phyloP scores from a whole-genome alignment of 2,797 vertebrate species.

The Malurus leucopterus region DNA sequence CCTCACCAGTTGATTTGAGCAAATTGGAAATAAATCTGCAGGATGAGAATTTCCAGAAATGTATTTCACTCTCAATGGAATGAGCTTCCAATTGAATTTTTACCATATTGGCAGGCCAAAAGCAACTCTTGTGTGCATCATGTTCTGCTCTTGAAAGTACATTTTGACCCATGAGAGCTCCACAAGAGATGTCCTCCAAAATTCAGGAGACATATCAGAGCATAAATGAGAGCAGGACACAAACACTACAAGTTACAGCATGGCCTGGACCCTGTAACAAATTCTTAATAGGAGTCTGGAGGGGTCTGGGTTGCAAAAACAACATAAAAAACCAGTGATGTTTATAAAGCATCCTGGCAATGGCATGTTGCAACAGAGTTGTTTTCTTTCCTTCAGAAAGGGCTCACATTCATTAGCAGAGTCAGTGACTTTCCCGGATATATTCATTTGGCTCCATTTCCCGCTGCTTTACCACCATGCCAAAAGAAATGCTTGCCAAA shows the following conservation, averaged over 20 bases:
- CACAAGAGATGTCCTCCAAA: neutral
- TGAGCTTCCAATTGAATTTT: neutral
- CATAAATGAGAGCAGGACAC: neutral
- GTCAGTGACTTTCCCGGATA: neutral
- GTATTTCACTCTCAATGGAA: neutral
- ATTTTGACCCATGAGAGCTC: neutral
- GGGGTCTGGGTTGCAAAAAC: neutral
- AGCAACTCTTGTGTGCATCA: neutral
- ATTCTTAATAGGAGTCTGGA: neutral
- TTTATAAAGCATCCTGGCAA: neutral
- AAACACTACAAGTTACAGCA: neutral
- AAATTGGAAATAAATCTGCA: slow-evolving; percentile 24
- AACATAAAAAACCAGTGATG: neutral
- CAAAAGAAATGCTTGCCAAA: neutral
- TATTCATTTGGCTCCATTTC: neutral
- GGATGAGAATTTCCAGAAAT: neutral
- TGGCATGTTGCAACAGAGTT: neutral
- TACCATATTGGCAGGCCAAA: neutral
- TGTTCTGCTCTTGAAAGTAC: neutral
- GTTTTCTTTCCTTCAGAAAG: neutral
- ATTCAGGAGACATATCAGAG: neutral
- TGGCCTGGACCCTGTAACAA: neutral
- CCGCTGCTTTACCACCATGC: neutral
- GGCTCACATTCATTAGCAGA: neutral
- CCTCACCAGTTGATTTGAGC: neutral